Base-by-base conservation (phyloP, 23 tunicate genomes). In the Diplosoma virens region DNA sequence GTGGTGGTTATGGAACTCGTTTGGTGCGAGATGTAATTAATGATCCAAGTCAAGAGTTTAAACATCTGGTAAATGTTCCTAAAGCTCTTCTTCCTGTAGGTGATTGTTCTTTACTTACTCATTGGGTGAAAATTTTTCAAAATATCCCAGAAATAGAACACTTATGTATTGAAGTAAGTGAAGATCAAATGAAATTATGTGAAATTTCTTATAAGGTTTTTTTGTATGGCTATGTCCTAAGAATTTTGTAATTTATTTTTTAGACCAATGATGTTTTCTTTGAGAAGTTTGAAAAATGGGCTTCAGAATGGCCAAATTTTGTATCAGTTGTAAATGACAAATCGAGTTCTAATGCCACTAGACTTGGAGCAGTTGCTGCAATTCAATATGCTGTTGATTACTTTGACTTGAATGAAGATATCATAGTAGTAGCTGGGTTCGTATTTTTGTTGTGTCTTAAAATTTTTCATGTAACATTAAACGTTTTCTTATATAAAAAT, bases 1-100 rank as follows among this genome's bases (percentile, higher is more conserved):
- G 71, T 33, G 98, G 95, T 56, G 98, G 98, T 17, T 83, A 81
- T 76, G 98, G 98, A 18, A 93, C 98, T 6, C 48, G 98, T 37
- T 66, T 93, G 45, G 84, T 58, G 32, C 83, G 93, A 18, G 98
- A 93, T 71, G 20, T 91, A 28, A 20, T 36, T 25, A 76, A 69
- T 58, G 81, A 68, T 59, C n/a, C 41, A 41, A 60, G 32, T 33
- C 84, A 54, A 23, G 32, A 54, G 11, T 47, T 46, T 55, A 33
- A 55, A 33, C 84, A 81, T 56, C 46, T 93, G 41, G 50, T 59
- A 17, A 85, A 82, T 25, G 7, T 86, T 1, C 87, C 98, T 1
- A 93, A 93, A 70, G 76, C 89, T 20, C 60, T 93, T 23, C 84
- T 93, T 24, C 98, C 98, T 37, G 71, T 93, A 1, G 84, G 77